Evolutionary conservation across 2,113 vertebrate species (phyloP).

Genomic region (Pandion haliaetus): DNA sequence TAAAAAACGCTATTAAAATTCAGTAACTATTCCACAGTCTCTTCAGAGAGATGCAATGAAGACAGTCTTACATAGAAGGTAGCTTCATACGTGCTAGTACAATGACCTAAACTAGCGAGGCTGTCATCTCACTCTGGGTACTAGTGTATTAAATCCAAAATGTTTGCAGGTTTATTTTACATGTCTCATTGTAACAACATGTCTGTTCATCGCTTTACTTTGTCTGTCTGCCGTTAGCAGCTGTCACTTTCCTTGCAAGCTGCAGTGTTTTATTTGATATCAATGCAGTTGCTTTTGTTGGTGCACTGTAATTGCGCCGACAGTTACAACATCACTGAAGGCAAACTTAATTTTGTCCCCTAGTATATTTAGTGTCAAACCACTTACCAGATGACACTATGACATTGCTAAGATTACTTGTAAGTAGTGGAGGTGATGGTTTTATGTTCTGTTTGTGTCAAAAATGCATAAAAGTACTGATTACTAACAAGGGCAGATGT

Average conservation of each 20-base stretch:
- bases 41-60: neutral
- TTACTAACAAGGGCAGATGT: neutral
- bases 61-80: neutral
- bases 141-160: neutral
- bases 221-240: neutral
- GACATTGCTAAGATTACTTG: neutral
- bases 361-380: neutral
- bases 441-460: neutral
- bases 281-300: neutral
- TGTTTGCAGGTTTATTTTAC: neutral
- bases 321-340: neutral
- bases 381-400: neutral
- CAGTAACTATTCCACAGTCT: neutral
- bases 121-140: neutral
- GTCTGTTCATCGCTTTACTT: neutral
- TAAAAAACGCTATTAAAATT: neutral
- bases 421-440: neutral
- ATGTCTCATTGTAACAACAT: neutral
- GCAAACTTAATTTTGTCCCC: neutral
- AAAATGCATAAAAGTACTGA: neutral
- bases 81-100: neutral
- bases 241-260: neutral
- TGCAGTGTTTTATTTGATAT: neutral
- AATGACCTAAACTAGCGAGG: neutral
- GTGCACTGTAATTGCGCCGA: neutral